Conservation (phyloP, 2,888 invertebrate genomes). For the Machimus atricapillus region DNA sequence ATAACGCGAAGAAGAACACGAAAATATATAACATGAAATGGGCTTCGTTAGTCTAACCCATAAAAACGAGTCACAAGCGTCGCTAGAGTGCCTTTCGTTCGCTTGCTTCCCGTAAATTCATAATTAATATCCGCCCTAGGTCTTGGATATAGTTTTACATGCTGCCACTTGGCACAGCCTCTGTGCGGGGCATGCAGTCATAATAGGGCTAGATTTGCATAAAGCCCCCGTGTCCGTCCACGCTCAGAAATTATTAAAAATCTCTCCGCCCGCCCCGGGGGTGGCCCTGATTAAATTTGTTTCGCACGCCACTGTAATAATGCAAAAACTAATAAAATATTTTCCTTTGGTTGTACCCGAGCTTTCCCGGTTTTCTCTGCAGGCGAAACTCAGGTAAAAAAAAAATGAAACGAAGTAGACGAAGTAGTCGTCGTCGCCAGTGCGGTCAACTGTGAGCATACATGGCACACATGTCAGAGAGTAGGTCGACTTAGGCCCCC, state of each 20-base stretch:
- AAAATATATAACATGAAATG: background rate
- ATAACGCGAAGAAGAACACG: background rate
- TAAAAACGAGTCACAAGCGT: background rate
- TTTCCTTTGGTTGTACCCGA: background rate
- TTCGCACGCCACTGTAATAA: constrained; percentile 34
- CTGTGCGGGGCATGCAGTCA: background rate
- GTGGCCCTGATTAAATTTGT: constrained; percentile 2
- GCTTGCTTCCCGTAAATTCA: background rate
- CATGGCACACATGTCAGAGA: constrained; percentile 29
- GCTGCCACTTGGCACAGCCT: background rate
- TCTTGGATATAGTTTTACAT: background rate
- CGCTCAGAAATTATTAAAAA: background rate
- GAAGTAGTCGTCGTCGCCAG: constrained; percentile 5
- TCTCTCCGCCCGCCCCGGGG: background rate
- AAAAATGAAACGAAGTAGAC: background rate
- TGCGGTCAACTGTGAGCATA: constrained; percentile 40
- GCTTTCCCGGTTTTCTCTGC: background rate
- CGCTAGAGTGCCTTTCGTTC: background rate
- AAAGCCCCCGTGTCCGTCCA: background rate
- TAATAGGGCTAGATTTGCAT: constrained; percentile 7
- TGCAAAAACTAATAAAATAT: constrained; percentile 24
- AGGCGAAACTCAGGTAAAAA: background rate
- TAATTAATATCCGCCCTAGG: background rate
- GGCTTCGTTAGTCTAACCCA: background rate
- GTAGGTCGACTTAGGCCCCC: constrained; percentile 19